phyloP scores from a whole-genome alignment of 1,140 invertebrate species.

The Drosophila aff. region DNA sequence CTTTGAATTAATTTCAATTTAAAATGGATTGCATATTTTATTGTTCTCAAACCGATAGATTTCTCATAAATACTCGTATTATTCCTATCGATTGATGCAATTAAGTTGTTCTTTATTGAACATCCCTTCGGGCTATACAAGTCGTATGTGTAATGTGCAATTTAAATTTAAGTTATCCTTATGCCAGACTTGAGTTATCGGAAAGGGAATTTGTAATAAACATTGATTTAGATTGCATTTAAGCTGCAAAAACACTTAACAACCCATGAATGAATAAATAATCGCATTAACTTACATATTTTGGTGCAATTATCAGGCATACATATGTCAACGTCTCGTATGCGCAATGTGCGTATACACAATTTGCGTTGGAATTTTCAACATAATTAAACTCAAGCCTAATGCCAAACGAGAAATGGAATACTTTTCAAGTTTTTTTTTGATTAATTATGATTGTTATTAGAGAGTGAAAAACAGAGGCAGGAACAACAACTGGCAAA shows the following conservation, averaged over 20 bases:
- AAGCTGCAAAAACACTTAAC: not conserved
- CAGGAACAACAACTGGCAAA: slow-evolving; percentile 28
- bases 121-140: not conserved
- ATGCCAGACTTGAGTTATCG: not conserved
- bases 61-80: slow-evolving; percentile 39
- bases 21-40: slow-evolving; percentile 10
- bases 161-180: not conserved
- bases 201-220: not conserved
- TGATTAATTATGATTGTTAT: slow-evolving; percentile 76
- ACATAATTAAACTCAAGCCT: slow-evolving; percentile 18
- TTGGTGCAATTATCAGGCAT: not conserved
- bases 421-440: slow-evolving; percentile 25
- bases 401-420: slow-evolving; percentile 6
- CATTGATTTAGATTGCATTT: not conserved
- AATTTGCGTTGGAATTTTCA: not conserved
- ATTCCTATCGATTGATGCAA: slow-evolving; percentile 10
- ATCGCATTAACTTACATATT: not conserved
- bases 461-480: slow-evolving; percentile 41
- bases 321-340: slow-evolving; percentile 1
- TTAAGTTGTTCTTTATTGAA: no score
- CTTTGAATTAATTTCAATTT: slow-evolving; percentile 14
- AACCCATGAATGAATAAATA: not conserved
- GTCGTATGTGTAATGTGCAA: slow-evolving; percentile 9
- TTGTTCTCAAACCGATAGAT: not conserved
- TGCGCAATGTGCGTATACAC: slow-evolving; percentile 12